Evolutionary conservation across 1,140 invertebrate species (phyloP), one percentile per base, ranked within the genome.

Genomic region (Octopus sinensis): DNA sequence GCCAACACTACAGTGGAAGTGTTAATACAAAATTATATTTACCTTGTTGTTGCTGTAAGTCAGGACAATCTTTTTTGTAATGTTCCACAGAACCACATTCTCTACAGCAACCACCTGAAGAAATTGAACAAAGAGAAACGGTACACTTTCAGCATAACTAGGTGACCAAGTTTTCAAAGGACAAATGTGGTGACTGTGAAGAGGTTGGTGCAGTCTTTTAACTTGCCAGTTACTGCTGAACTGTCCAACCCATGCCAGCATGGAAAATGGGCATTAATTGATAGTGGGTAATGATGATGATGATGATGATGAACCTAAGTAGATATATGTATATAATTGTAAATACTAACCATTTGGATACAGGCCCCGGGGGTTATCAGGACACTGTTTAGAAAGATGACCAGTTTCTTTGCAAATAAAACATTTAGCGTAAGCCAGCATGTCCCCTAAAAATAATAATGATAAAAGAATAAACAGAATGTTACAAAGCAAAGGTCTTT

Each of bases 51-150:
- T 82, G 80, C 54, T 86, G 85, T 54, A 83, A 80, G 23, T 88
- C 86, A 54, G 95, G 95, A 91, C 96, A 97, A 89, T 96, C 95
- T 89, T 94, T 95, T 83, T 93, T 94, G 73, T 96, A 92, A 92
- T 97, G 96, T 54, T 95, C 95, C 2, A 96, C 94, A 90, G 95
- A 95, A 54, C 95, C 95, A 92, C 96, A 97, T 6, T 94, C 89
- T 86, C 94, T 94, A 90, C 96, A 97, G 76, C 91, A 91, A 17
- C 96, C 96, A 75, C 90, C 87, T 88, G 54, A n/a, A 43, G 30
- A 43, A 43, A 43, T 43, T 2, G 30, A 43, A 43, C 30, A 43
- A 43, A 43, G 30, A 43, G 0, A 43, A 43, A 43, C 30, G 0
- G 30, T 43, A 43, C 30, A 43, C 30, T 43, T 43, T 43, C 30